Evolutionary conservation across 2,113 vertebrate genomes (phyloP).

Genomic region (Xenopus borealis): DNA sequence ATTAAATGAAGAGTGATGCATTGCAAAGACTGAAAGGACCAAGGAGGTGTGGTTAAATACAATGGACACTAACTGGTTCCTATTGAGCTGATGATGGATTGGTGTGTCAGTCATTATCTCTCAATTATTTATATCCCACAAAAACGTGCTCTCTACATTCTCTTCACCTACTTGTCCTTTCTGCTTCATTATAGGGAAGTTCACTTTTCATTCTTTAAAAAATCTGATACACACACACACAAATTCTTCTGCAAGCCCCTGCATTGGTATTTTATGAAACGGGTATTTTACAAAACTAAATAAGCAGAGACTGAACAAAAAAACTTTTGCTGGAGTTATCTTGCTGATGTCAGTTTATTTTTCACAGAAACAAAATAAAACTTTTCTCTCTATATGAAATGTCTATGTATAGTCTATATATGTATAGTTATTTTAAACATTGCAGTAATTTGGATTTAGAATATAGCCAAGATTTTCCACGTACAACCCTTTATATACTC

Average conservation of each 20-base stretch:
- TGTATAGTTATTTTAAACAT: not conserved
- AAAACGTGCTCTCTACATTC: conserved; percentile 14
- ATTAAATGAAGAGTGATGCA: conserved; percentile 3
- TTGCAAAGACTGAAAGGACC: conserved; percentile 6
- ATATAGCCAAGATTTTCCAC: not conserved
- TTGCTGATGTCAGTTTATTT: conserved; percentile 10
- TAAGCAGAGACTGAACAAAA: conserved; percentile 5
- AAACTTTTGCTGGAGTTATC: not conserved
- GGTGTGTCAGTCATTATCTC: conserved; percentile 36
- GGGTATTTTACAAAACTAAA: conserved; percentile 12
- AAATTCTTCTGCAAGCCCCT: not conserved
- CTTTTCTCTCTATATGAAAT: not conserved
- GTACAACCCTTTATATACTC: not conserved
- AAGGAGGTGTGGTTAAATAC: conserved; percentile 10
- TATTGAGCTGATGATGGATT: conserved; percentile 35
- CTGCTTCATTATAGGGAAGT: conserved; percentile 12
- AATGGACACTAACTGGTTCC: conserved; percentile 35
- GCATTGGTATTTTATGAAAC: not conserved
- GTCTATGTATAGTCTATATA: no score
- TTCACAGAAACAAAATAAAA: conserved; percentile 1
- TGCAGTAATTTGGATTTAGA: not conserved
- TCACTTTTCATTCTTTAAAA: not conserved
- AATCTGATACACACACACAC: no score
- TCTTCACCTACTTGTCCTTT: conserved; percentile 16
- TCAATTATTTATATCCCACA: conserved; percentile 36